A percentile compares a stretch with the other conserved stretches of the same genome.
phyloP scores from a whole-genome alignment of 2,888 invertebrate species.

The Spatulosminthurus flaviceps region DNA sequence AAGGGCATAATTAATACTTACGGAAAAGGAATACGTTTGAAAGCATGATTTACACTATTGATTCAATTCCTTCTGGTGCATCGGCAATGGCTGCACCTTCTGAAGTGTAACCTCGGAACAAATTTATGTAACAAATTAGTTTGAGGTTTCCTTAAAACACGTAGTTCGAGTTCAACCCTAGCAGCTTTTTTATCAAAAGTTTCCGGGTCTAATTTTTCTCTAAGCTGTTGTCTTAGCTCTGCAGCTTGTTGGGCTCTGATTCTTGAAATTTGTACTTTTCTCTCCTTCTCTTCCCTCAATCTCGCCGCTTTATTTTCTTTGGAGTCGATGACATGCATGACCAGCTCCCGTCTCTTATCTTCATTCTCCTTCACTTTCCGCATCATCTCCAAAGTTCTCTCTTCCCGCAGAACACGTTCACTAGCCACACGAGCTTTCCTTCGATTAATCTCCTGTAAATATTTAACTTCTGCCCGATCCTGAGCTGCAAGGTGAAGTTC shows the following conservation, averaged over 20 bases:
- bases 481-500: conserved; percentile 65
- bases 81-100: conserved; percentile 49
- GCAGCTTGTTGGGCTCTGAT: conserved; percentile 60
- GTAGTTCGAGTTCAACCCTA: conserved; percentile 59
- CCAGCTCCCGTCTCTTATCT: conserved; percentile 55
- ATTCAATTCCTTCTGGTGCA: conserved; percentile 12
- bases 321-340: conserved; percentile 56
- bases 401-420: conserved; percentile 60
- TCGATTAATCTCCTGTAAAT: conserved; percentile 64
- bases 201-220: conserved; percentile 60
- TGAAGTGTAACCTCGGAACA: conserved; percentile 52
- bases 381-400: conserved; percentile 57
- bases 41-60: no score
- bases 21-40: no score
- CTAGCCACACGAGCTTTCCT: conserved; percentile 58
- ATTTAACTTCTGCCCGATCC: conserved; percentile 65
- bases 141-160: conserved; percentile 53
- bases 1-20: no score
- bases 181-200: conserved; percentile 63
- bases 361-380: conserved; percentile 59
- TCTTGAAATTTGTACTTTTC: conserved; percentile 55
- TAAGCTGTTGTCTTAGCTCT: conserved; percentile 58
- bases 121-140: conserved; percentile 49
- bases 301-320: conserved; percentile 58
- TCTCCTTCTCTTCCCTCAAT: conserved; percentile 58